phyloP scores from a whole-genome alignment of 2,888 invertebrate genomes.

The Schizaphis graminum region DNA sequence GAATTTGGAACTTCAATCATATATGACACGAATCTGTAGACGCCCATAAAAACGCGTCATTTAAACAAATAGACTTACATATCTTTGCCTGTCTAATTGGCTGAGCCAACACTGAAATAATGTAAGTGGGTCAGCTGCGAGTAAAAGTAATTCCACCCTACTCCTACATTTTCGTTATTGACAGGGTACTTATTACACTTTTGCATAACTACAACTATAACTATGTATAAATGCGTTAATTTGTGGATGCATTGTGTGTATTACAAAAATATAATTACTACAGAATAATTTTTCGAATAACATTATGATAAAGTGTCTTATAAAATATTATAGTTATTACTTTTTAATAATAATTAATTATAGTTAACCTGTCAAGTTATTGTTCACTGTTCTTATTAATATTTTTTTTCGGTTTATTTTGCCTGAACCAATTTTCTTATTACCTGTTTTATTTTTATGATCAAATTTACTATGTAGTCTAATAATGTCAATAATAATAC shows the following conservation, averaged over 20 bases:
- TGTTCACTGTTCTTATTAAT: background rate
- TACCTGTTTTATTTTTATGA: background rate
- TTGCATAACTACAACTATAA: background rate
- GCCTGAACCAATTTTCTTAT: background rate
- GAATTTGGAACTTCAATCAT: constrained; percentile 47
- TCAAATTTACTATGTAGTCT: background rate
- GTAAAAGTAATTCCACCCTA: constrained; percentile 37
- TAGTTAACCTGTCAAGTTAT: background rate
- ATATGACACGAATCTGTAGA: constrained; percentile 32
- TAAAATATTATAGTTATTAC: background rate
- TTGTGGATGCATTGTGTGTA: background rate
- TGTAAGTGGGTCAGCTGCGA: constrained; percentile 51
- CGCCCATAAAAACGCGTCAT: constrained; percentile 37
- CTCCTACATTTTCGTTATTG: background rate
- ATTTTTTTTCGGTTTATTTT: background rate
- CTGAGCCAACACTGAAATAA: constrained; percentile 29
- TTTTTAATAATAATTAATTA: background rate
- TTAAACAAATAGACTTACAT: constrained; percentile 28
- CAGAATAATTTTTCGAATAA: background rate
- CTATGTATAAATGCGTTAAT: background rate
- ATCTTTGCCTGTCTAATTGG: constrained; percentile 46
- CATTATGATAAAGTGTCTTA: background rate
- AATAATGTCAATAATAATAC: constrained; percentile 18
- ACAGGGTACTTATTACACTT: constrained; percentile 17
- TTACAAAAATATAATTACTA: background rate